Percentiles rank a stretch among this genome's conserved stretches.
phyloP scores from a whole-genome alignment of 1,140 invertebrate genomes.

The Acromyrmex heyeri region DNA sequence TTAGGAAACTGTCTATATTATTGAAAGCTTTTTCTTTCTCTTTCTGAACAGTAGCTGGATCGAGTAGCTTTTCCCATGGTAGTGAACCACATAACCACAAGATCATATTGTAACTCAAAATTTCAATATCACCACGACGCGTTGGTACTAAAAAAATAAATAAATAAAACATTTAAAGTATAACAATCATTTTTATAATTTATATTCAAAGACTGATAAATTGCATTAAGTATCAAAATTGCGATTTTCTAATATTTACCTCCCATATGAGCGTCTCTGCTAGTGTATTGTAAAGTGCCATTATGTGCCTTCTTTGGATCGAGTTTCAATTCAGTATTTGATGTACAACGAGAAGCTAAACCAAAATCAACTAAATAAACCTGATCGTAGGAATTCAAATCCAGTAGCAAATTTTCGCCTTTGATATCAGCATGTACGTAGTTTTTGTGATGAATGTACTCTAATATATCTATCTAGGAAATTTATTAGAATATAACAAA shows the following conservation, averaged over 20 bases:
- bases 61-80: conserved; percentile 93
- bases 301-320: conserved; percentile 97
- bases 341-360: conserved; percentile 92
- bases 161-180: conserved; percentile 1
- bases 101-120: conserved; percentile 96
- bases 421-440: conserved; percentile 98
- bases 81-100: conserved; percentile 95
- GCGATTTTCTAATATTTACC: conserved; percentile 81
- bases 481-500: background rate
- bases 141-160: conserved; percentile 89
- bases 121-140: conserved; percentile 96
- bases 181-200: conserved; percentile 19
- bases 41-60: conserved; percentile 90
- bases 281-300: conserved; percentile 98
- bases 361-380: conserved; percentile 98
- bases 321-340: conserved; percentile 92
- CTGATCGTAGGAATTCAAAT: conserved; percentile 90
- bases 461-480: conserved; percentile 92
- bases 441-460: conserved; percentile 94
- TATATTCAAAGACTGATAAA: conserved; percentile 50
- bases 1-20: conserved; percentile 88
- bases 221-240: background rate
- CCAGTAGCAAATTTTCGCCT: conserved; percentile 95
- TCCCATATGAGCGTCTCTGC: conserved; percentile 96
- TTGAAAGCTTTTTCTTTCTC: conserved; percentile 92